phyloP scores from a whole-genome alignment of 1,140 invertebrate species.

The Polypedilum vanderplanki region DNA sequence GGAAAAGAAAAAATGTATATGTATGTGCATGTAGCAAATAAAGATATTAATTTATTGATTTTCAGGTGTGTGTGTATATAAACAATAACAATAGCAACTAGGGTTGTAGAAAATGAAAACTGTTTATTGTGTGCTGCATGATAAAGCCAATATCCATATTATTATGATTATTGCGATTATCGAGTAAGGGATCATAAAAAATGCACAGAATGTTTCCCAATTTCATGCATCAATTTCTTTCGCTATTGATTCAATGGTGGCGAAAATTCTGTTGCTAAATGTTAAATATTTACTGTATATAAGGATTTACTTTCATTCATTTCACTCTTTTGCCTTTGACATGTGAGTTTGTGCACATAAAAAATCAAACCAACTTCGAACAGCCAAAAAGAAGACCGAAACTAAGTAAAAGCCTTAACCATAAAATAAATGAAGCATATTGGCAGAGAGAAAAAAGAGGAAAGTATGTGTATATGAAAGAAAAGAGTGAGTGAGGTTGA shows the following conservation, averaged over 20 bases:
- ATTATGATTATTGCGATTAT: background rate
- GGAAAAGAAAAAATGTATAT: background rate
- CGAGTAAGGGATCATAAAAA: constrained; percentile 13
- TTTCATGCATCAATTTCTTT: constrained; percentile 24
- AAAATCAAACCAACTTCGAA: background rate
- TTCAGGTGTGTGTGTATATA: constrained; percentile 12
- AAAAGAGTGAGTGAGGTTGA: background rate
- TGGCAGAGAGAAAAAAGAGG: background rate
- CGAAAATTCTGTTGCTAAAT: constrained; percentile 12
- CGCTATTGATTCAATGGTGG: background rate
- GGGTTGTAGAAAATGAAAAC: constrained; percentile 6
- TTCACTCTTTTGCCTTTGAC: background rate
- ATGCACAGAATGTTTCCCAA: constrained; percentile 24
- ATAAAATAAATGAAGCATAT: constrained; percentile 29
- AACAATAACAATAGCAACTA: background rate
- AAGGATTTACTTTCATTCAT: constrained; percentile 5
- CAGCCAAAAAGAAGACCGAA: background rate
- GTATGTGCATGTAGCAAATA: background rate
- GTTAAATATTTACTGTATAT: background rate
- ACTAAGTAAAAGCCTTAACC: background rate
- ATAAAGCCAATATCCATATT: constrained; percentile 11
- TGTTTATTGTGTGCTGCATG: background rate
- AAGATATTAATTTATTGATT: constrained; percentile 29
- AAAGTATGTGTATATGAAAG: background rate
- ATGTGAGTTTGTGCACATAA: background rate